phyloP scores from a whole-genome alignment of 2,888 invertebrate species.

The Stenoptilia bipunctidactyla region DNA sequence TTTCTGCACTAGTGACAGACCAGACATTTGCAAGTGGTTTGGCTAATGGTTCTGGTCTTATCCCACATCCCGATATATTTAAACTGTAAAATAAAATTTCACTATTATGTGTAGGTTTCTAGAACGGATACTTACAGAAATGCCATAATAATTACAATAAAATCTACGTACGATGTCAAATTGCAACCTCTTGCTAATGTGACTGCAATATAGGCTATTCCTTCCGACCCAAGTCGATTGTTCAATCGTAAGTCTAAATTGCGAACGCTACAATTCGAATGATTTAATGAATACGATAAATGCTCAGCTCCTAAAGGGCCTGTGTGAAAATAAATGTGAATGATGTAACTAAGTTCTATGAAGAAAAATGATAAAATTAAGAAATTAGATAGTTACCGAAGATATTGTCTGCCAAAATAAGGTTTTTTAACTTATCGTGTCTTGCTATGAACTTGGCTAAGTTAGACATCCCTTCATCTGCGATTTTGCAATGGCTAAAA shows the following conservation, averaged over 20 bases:
- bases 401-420: conserved; percentile 65
- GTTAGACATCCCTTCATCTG: conserved; percentile 71
- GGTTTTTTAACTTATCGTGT: conserved; percentile 50
- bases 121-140: too few species aligned
- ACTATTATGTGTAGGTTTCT: too few species aligned
- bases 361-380: neutral
- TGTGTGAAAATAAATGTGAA: conserved; percentile 17
- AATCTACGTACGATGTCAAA: conserved; percentile 39
- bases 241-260: conserved; percentile 53
- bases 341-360: neutral
- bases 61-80: conserved; percentile 63
- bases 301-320: conserved; percentile 51
- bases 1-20: conserved; percentile 56
- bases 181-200: conserved; percentile 62
- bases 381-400: conserved; percentile 40
- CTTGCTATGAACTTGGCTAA: conserved; percentile 68
- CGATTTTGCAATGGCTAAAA: conserved; percentile 75
- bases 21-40: conserved; percentile 61
- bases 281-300: conserved; percentile 49
- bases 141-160: conserved; percentile 3
- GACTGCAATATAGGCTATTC: conserved; percentile 54
- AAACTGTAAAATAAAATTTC: conserved; percentile 33
- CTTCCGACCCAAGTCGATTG: conserved; percentile 52
- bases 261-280: conserved; percentile 44
- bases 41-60: conserved; percentile 40